Conservation (phyloP, 2,113 vertebrate species). For the Eulemur rufifrons region DNA sequence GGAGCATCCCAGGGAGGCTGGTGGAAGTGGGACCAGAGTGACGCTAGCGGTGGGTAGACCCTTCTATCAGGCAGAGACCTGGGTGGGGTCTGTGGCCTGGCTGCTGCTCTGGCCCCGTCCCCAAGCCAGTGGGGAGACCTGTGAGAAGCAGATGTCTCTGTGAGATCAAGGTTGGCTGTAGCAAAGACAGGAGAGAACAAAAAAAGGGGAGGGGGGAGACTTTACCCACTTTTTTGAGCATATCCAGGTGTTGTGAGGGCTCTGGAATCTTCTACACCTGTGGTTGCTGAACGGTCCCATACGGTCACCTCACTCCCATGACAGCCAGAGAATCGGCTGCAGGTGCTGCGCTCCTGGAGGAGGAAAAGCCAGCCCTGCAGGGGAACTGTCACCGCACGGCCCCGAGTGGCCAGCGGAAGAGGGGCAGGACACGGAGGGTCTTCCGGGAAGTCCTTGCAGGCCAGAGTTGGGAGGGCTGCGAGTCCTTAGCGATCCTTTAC, state of each 20-base stretch:
- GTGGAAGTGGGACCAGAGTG: background rate
- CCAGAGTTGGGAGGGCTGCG: fast-evolving
- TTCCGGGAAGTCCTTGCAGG: background rate
- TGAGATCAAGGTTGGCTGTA: background rate
- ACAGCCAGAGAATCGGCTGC: background rate
- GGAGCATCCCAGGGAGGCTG: background rate
- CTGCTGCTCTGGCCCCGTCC: background rate
- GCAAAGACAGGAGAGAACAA: background rate
- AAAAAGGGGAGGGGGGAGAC: no score
- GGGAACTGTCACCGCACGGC: background rate
- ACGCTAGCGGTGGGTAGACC: fast-evolving
- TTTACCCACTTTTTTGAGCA: background rate
- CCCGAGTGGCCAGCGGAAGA: background rate
- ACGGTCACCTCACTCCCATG: fast-evolving
- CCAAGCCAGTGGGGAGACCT: no score
- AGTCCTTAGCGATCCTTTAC: background rate
- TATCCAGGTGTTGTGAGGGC: fast-evolving
- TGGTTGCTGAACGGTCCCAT: background rate
- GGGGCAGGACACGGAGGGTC: fast-evolving
- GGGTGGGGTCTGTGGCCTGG: fast-evolving
- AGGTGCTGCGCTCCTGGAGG: background rate
- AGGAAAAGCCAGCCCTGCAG: fast-evolving
- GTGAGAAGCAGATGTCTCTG: background rate
- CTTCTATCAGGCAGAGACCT: background rate
- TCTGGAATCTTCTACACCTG: fast-evolving